phyloP scores from a whole-genome alignment of 2,888 invertebrate genomes.

The Ophion ventricosus region DNA sequence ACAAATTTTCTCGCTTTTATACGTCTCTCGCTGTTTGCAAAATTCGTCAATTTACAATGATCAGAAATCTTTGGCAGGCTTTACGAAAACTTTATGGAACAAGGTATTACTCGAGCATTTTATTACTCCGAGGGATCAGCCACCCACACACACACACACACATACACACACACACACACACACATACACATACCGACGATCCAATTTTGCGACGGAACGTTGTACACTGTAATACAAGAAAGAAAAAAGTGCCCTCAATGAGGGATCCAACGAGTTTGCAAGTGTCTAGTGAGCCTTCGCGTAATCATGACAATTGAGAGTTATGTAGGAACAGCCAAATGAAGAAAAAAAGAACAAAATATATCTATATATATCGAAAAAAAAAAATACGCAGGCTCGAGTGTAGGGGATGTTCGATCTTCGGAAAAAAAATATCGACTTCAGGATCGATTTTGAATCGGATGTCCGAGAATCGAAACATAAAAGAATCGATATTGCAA shows the following conservation, averaged over 20 bases:
- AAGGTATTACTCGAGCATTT: conserved; percentile 41
- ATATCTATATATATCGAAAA: too few relatives aligned
- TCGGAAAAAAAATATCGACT: too few relatives aligned
- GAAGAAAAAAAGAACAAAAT: not conserved
- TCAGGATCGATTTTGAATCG: too few relatives aligned
- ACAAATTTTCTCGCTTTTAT: conserved; percentile 52
- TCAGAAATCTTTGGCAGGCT: conserved; percentile 28
- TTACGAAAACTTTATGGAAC: conserved; percentile 31
- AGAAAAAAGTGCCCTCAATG: not conserved
- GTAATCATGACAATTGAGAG: not conserved
- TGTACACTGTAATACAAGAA: not conserved
- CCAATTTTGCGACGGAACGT: conserved; percentile 17
- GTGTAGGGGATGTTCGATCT: too few relatives aligned
- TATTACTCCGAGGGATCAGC: conserved; percentile 45
- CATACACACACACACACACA: conserved; percentile 10
- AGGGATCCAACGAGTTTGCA: not conserved
- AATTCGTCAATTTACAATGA: not conserved
- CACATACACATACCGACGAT: conserved; percentile 3
- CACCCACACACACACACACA: not conserved
- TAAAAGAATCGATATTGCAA: too few relatives aligned
- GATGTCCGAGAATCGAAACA: too few relatives aligned
- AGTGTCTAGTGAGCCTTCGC: conserved; percentile 1
- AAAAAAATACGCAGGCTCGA: too few relatives aligned
- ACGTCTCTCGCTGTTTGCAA: conserved; percentile 38
- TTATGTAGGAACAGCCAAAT: not conserved